phyloP scores from a whole-genome alignment of 2,797 vertebrate species.

The Hypotaenidia philippensis region DNA sequence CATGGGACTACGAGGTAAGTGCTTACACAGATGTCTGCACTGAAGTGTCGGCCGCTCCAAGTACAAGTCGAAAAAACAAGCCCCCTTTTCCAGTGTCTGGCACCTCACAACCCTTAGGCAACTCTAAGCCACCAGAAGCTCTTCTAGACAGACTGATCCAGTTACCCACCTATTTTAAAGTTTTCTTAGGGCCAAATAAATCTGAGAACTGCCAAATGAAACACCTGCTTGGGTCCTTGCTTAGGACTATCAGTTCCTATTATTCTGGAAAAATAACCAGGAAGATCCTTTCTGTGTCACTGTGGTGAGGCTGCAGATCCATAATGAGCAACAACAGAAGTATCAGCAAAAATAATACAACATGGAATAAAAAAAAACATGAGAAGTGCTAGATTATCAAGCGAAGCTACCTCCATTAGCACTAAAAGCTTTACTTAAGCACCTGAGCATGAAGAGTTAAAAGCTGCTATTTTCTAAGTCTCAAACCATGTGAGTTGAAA shows the following conservation, averaged over 20 bases:
- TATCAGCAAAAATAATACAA: background rate
- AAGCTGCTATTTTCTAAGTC: background rate
- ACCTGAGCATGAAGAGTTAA: background rate
- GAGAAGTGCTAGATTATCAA: background rate
- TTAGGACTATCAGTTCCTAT: background rate
- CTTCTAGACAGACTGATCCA: background rate
- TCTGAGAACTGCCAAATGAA: background rate
- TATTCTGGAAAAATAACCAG: background rate
- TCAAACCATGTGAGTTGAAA: background rate
- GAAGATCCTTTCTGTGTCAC: background rate
- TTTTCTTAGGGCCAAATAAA: background rate
- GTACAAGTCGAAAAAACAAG: background rate
- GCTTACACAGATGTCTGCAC: background rate
- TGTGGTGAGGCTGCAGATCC: background rate
- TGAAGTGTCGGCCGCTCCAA: background rate
- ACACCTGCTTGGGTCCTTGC: rapidly evolving
- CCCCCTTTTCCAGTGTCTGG: background rate
- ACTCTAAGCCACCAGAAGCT: background rate
- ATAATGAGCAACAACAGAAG: background rate
- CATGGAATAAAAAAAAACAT: background rate
- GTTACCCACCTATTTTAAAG: background rate
- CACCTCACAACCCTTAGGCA: background rate
- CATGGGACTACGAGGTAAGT: background rate
- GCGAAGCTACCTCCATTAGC: background rate
- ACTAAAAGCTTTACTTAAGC: background rate